A percentile compares a stretch with the other conserved stretches of the same genome.
phyloP scores from a whole-genome alignment of 2,113 vertebrate genomes.

The Mystacornis crossleyi region DNA sequence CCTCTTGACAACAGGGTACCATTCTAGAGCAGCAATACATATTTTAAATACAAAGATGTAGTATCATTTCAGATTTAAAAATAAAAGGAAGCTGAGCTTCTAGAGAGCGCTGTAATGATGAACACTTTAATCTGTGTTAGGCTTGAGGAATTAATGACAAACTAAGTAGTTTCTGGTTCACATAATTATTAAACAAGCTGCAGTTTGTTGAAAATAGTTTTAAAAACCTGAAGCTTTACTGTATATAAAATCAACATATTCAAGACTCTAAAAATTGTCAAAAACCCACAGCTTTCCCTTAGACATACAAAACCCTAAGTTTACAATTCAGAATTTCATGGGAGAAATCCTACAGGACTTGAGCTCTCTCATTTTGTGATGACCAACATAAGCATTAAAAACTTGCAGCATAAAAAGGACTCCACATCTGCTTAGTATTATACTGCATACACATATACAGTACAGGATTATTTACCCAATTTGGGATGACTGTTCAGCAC shows the following conservation, averaged over 20 bases:
- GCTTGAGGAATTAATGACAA: conserved; percentile 34
- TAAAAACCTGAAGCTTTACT: conserved; percentile 74
- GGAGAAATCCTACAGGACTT: conserved; percentile 56
- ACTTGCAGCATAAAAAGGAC: conserved; percentile 58
- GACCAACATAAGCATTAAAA: conserved; percentile 21
- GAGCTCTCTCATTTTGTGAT: conserved; percentile 31
- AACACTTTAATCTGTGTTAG: conserved; percentile 26
- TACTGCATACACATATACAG: conserved; percentile 26
- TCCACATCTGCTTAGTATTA: conserved; percentile 31
- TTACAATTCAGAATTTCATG: conserved; percentile 63
- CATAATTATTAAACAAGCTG: conserved; percentile 70
- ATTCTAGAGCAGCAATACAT: conserved; percentile 79
- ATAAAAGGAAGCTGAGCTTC: conserved; percentile 62
- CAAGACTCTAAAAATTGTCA: conserved; percentile 67
- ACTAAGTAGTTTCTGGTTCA: conserved; percentile 65
- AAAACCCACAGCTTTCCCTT: conserved; percentile 64
- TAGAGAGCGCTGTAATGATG: conserved; percentile 63
- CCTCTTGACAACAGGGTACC: conserved; percentile 81
- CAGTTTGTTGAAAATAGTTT: conserved; percentile 76
- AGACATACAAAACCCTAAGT: conserved; percentile 71
- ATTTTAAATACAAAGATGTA: conserved; percentile 76
- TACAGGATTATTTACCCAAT: conserved; percentile 33
- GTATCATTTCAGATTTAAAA: conserved; percentile 74
- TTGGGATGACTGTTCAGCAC: conserved; percentile 50
- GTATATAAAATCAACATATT: conserved; percentile 72